Evolutionary conservation across 2,113 vertebrate genomes (phyloP), one percentile per base, ranked within the genome.

Genomic region (Silurus asotus): DNA sequence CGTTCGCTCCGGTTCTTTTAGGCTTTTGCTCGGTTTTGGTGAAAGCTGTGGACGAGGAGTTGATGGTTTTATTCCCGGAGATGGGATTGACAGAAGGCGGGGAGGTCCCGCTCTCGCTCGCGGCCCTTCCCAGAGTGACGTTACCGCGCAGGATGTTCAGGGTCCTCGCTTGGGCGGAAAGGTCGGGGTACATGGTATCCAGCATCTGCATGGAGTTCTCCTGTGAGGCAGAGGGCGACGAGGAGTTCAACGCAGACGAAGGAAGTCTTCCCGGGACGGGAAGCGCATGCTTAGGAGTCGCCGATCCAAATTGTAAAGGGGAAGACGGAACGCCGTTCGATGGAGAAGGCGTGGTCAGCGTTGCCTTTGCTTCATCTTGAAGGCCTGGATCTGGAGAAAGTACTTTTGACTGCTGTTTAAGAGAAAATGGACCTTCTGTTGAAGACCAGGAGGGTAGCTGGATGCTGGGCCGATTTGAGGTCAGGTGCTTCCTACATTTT

Each of bases 211-310:
- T 97, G 0, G 98, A 98, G 85, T 97, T 99, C 83, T 98, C 97
- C 90, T 96, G 97, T 23, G 94, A 90, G 0, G 92, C 84, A 65
- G 93, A 67, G 2, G 94, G 72, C 0, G 88, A 86, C 3, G 95
- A 91, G 0, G 95, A 88, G 65, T 80, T 91, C 55, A 93, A 65
- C 0, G 96, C 93, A 0, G 95, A 84, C 0, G 91, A 84, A 0
- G 98, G 98, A 55, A 99, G 91, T 9, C 98, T 93, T 69, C 98
- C 97, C 0, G 98, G 98, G 56, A 99, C 98, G 0, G 97, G 97
- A 53, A 99, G 94, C 0, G 98, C 98, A 0, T 99, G 98, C 89
- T 99, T 98, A n/a, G 98, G 98, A 20, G 98, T 99, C 4, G 95
- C 96, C 8, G 97, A 96, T 85, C 97, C 97, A 53, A 99, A 99